These are phyloP conservation scores for Cantharis nigra DNA, from an alignment of 2,888 invertebrate genomes.

Conservation along the genomic window DNA sequence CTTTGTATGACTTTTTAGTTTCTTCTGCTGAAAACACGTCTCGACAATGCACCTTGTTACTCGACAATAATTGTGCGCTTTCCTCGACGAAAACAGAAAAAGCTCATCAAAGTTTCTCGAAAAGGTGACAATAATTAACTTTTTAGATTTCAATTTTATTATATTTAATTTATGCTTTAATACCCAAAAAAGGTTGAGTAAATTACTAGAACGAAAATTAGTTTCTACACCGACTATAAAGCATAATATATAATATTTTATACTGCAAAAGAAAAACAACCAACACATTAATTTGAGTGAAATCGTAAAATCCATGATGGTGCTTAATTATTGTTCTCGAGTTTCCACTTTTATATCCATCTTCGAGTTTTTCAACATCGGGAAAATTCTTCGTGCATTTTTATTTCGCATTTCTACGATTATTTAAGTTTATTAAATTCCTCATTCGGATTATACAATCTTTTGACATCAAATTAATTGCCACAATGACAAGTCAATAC, in stretches of 20 bases:
- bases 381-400: background rate
- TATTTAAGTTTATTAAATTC: background rate
- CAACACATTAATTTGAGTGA: background rate
- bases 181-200: background rate
- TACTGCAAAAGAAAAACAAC: background rate
- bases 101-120: background rate
- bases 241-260: background rate
- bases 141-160: background rate
- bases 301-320: conserved; percentile 7
- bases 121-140: background rate
- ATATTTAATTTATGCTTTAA: background rate
- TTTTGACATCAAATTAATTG: background rate
- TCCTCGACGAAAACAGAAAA: background rate
- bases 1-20: background rate
- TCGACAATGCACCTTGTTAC: background rate
- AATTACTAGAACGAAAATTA: background rate
- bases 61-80: background rate
- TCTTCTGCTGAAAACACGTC: background rate
- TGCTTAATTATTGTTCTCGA: background rate
- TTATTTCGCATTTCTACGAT: background rate
- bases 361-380: background rate
- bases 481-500: background rate
- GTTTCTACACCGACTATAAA: background rate
- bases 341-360: background rate
- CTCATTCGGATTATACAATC: too few species aligned